phyloP scores from a whole-genome alignment of 2,888 invertebrate species.

The Microdon myrmicae region DNA sequence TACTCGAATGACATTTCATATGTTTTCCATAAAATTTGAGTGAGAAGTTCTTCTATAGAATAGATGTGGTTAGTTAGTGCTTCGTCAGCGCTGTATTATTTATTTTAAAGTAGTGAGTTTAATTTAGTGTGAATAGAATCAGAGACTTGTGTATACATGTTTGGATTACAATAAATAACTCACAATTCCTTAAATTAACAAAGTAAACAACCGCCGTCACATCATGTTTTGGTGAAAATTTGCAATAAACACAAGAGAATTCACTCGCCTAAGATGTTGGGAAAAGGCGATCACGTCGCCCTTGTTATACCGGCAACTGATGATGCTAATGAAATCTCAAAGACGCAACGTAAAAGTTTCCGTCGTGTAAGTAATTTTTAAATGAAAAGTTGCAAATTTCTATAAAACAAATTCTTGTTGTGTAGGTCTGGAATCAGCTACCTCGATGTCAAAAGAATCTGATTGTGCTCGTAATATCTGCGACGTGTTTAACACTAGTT shows the following conservation, averaged over 20 bases:
- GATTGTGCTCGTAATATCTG: slow-evolving; percentile 73
- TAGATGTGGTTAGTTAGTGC: slow-evolving; percentile 23
- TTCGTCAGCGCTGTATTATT: slow-evolving; percentile 12
- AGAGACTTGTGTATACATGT: too few species aligned
- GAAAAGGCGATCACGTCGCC: slow-evolving; percentile 62
- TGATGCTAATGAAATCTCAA: slow-evolving; percentile 47
- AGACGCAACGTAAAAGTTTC: slow-evolving; percentile 59
- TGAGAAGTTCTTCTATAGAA: slow-evolving; percentile 34
- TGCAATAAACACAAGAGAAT: slow-evolving; percentile 24
- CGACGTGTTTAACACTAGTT: slow-evolving; percentile 71
- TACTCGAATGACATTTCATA: slow-evolving; percentile 27
- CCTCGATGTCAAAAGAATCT: slow-evolving; percentile 85
- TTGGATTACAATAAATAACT: slow-evolving; percentile 1
- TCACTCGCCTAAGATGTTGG: slow-evolving; percentile 50
- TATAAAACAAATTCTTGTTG: slow-evolving; percentile 6
- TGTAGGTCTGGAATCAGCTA: slow-evolving; percentile 85
- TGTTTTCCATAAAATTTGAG: slow-evolving; percentile 35
- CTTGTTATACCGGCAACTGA: slow-evolving; percentile 58
- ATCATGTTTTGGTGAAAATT: slow-evolving; percentile 29
- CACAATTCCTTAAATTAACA: neutral
- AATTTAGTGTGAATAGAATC: too few species aligned
- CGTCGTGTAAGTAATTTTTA: slow-evolving; percentile 59
- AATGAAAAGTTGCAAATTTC: neutral
- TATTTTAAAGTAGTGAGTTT: too few species aligned
- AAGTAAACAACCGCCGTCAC: slow-evolving; percentile 1